Percentiles rank a stretch among this genome's conserved stretches.
These are phyloP conservation scores for Portevinia maculata DNA, from an alignment of 2,888 invertebrate genomes.

Conservation along the genomic window DNA sequence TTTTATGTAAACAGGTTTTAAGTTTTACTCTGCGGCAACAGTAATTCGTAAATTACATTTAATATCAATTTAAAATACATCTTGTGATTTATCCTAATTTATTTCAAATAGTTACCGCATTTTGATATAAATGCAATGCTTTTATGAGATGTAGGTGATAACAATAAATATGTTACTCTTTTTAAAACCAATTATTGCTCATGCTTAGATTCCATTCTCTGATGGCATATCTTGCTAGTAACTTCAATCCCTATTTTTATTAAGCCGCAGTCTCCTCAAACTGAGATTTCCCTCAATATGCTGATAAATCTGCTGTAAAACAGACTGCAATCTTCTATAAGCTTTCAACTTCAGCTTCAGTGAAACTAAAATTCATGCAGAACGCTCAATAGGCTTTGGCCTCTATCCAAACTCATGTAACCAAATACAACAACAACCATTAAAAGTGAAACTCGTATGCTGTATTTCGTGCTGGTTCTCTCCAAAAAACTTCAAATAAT, in stretches of 20 bases:
- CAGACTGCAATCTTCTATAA: not conserved
- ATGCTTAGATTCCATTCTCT: slow-evolving; percentile 8
- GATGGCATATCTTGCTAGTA: slow-evolving; percentile 14
- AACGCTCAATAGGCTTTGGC: not conserved
- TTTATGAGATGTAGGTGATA: not conserved
- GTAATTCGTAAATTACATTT: not conserved
- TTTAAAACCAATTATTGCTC: not conserved
- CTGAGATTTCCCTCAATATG: not conserved
- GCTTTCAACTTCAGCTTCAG: slow-evolving; percentile 24
- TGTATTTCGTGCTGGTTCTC: slow-evolving; percentile 7
- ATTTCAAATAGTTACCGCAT: not conserved
- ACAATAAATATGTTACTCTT: not conserved
- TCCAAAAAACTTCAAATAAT: slow-evolving; percentile 65
- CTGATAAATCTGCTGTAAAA: slow-evolving; percentile 1
- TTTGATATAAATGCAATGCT: not conserved
- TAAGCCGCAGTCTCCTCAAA: not conserved
- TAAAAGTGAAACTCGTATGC: slow-evolving; percentile 40
- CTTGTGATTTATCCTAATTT: not conserved
- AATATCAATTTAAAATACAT: not conserved
- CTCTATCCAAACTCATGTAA: not conserved
- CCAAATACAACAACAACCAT: slow-evolving; percentile 15
- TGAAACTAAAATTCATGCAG: slow-evolving; percentile 12
- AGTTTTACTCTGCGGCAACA: not conserved
- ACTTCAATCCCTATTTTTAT: not conserved
- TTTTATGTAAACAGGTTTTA: too few relatives aligned